A percentile compares a stretch with the other conserved stretches of the same genome.
phyloP scores from a whole-genome alignment of 2,797 vertebrate genomes.

The Lemur catta region DNA sequence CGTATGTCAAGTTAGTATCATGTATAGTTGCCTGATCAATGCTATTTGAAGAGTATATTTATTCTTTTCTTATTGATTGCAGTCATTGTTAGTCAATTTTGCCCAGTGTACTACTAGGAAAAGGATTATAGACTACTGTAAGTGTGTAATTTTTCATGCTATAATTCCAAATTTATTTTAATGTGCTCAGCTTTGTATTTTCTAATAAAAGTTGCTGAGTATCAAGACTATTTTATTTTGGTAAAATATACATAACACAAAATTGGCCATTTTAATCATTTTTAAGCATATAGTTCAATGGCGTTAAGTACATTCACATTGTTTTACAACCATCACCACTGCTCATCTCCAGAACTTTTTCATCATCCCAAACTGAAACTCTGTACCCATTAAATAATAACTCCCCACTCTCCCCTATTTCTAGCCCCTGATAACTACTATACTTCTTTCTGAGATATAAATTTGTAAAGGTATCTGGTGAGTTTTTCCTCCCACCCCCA shows the following conservation, averaged over 20 bases:
- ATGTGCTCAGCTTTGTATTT: background rate
- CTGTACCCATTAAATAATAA: background rate
- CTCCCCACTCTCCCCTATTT: background rate
- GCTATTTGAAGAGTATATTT: background rate
- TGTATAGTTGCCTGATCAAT: background rate
- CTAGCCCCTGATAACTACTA: background rate
- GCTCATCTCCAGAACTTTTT: background rate
- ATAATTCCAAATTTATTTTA: background rate
- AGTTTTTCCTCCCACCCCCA: background rate
- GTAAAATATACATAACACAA: background rate
- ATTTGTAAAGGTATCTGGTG: background rate
- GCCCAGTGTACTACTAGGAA: background rate
- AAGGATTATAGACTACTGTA: background rate
- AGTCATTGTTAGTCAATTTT: conserved; percentile 41
- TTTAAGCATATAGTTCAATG: background rate
- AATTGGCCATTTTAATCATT: background rate
- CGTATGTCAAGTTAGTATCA: background rate
- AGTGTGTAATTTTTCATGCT: background rate
- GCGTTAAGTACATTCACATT: background rate
- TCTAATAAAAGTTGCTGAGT: background rate
- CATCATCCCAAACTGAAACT: background rate
- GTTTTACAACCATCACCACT: background rate
- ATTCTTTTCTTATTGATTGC: background rate
- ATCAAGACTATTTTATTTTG: background rate
- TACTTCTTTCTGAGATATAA: background rate